A percentile compares a stretch with the other conserved stretches of the same genome.
Evolutionary conservation across 2,797 vertebrate genomes (phyloP).

Genomic region (Lithobates pipiens): DNA sequence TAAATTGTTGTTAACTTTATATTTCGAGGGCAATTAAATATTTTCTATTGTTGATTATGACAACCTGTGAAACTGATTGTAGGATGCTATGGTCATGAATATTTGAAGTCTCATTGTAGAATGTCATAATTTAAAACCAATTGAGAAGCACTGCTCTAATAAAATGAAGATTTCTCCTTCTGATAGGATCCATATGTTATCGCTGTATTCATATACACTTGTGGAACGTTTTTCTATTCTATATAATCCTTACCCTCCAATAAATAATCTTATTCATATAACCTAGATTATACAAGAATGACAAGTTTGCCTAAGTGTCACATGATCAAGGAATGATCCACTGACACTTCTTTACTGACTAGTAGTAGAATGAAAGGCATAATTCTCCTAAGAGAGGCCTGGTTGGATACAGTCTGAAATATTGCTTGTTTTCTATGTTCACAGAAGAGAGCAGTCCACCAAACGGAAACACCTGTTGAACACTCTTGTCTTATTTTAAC

Average conservation of each 20-base stretch:
- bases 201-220: not conserved
- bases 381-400: conserved; percentile 25
- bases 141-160: not conserved
- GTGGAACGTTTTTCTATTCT: too few species aligned
- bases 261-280: not conserved
- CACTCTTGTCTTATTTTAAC: conserved; percentile 22
- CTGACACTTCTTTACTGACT: conserved; percentile 47
- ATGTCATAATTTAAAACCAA: too few species aligned
- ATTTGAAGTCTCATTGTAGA: too few species aligned
- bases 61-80: too few species aligned
- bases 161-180: not conserved
- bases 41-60: too few species aligned
- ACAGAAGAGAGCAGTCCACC: conserved; percentile 15
- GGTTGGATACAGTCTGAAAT: conserved; percentile 39
- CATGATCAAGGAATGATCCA: conserved; percentile 8
- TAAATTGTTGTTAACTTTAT: too few species aligned
- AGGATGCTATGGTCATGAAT: too few species aligned
- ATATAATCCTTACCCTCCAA: not conserved
- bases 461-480: conserved; percentile 57
- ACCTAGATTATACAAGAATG: conserved; percentile 13
- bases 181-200: not conserved
- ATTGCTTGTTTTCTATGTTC: conserved; percentile 43
- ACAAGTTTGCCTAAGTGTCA: conserved; percentile 17
- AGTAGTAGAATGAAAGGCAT: conserved; percentile 16
- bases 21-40: too few species aligned